Evolutionary conservation across 2,797 vertebrate species (phyloP), one percentile per base, ranked within the genome.

Genomic region (Rhinichthys osculus): DNA sequence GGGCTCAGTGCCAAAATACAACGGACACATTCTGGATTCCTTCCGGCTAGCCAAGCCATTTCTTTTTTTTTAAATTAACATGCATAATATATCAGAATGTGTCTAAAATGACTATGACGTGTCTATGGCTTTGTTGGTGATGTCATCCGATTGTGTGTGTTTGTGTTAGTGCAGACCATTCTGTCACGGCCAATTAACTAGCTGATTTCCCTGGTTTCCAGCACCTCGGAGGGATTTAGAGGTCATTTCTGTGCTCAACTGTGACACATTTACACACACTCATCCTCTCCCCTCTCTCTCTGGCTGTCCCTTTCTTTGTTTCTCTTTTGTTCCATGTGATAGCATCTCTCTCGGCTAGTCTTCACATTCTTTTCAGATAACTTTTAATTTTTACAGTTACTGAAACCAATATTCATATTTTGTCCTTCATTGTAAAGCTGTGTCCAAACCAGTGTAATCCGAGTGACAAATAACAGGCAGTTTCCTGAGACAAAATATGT

Each of bases 151-250:
- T 50, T 81, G 23, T 88, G 80, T 35, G 69, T 44, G 27, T 80
- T 64, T 81, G n/a, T 17, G 57, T 76, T 42, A 52, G 78, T 88
- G 57, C 88, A 79, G 42, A 77, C 82, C 84, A 78, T 77, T 87
- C 90, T 91, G 88, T 92, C 92, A 27, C 81, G 87, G 67, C 92
- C 95, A 95, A 90, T 93, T 93, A 91, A 89, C 85, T 79, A 33
- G 90, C 93, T 94, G 88, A 93, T 93, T 94, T 92, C 89, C 92
- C 86, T 19, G 54, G 59, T 85, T 83, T 66, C 69, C 86, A 79
- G 59, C 30, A 83, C 80, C 73, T 11, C 87, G 77, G 90, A 88
- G 84, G 70, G 92, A 86, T 86, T 88, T 88, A 84, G 88, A 91
- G 84, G 82, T 62, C 82, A 82, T 78, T 81, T 85, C 47, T 72